Evolutionary conservation across 2,888 invertebrate species (phyloP), one percentile per base, ranked within the genome.

Genomic region (Nemurella pictetii): DNA sequence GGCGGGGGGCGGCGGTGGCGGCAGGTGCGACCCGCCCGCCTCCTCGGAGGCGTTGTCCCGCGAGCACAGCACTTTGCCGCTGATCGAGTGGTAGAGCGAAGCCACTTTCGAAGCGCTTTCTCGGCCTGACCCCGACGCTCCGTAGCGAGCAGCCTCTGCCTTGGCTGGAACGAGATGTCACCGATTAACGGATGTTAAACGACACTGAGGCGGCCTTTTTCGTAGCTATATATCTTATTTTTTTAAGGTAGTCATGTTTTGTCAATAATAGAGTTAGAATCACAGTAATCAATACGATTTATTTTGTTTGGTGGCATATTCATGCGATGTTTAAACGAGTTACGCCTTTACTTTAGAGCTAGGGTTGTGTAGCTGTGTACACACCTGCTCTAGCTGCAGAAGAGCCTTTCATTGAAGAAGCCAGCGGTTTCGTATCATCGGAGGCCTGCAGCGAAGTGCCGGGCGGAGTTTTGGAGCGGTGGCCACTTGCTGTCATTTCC

Each of bases 71-170:
- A 87, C 87, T 80, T 87, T 88, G 20, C 88, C 88, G 86, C 88
- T 88, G 75, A 88, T 87, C 12, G 88, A 87, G 81, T 88, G 88
- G 85, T 88, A 88, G 35, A 88, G 85, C 12, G 88, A 87, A 15
- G 88, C 86, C 2, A 87, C 87, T 84, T 88, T 88, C 12, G 86
- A 86, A 35, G 85, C 77, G 35, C 83, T 72, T 73, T 85, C 86
- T 29, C 85, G 85, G 3, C 30, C 30, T 0, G 28, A 78, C n/a
- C 28, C 75, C 12, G 55, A 9, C 15, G 75, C 27, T 26, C 27
- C 75, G 26, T 75, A 75, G 7, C 78, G 29, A 27, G 5, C 78
- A 5, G 29, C 28, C 7, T 78, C 78, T 15, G n/a, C 78, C 30
- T 78, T 78, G n/a, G 28, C 78, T 78, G 30, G 55, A 55, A 29